These are phyloP conservation scores for Tryphoninae sp. DNA, from an alignment of 2,888 invertebrate species.

Conservation along the genomic window DNA sequence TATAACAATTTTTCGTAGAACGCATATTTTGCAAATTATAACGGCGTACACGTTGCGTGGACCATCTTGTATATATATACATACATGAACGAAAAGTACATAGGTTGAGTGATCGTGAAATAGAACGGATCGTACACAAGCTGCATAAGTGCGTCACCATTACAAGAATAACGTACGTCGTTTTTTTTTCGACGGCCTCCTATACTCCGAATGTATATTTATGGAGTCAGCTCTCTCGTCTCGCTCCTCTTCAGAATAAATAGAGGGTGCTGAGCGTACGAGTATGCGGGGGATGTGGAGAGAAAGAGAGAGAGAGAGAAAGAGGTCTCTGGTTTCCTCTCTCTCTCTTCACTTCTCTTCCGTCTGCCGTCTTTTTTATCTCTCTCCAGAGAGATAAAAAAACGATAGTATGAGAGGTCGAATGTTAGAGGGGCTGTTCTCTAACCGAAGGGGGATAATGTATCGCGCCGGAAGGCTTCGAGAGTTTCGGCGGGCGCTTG, in stretches of 20 bases:
- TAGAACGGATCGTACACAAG: slow-evolving; percentile 7
- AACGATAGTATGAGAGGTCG: slow-evolving; percentile 47
- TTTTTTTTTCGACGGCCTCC: slow-evolving; percentile 2
- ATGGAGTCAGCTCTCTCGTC: slow-evolving; percentile 25
- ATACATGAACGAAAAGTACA: background rate
- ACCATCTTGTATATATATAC: background rate
- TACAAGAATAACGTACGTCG: slow-evolving; percentile 40
- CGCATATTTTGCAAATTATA: no score
- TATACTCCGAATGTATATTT: slow-evolving; percentile 37
- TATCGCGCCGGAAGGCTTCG: slow-evolving; percentile 47
- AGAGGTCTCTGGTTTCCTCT: no score
- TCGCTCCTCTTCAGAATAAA: slow-evolving; percentile 36
- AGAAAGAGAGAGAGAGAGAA: slow-evolving; percentile 13
- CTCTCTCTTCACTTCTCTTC: no score
- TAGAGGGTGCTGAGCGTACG: slow-evolving; percentile 19
- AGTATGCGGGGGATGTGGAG: background rate
- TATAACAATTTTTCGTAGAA: no score
- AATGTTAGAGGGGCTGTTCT: slow-evolving; percentile 52
- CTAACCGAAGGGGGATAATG: slow-evolving; percentile 41
- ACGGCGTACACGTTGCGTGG: no score
- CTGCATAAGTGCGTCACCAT: slow-evolving; percentile 9
- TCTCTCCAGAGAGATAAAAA: slow-evolving; percentile 17
- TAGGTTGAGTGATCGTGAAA: background rate
- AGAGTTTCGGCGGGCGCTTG: slow-evolving; percentile 23
- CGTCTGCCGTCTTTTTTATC: no score